phyloP scores from a whole-genome alignment of 2,888 invertebrate species.

The Callyntrura guangdongensis region DNA sequence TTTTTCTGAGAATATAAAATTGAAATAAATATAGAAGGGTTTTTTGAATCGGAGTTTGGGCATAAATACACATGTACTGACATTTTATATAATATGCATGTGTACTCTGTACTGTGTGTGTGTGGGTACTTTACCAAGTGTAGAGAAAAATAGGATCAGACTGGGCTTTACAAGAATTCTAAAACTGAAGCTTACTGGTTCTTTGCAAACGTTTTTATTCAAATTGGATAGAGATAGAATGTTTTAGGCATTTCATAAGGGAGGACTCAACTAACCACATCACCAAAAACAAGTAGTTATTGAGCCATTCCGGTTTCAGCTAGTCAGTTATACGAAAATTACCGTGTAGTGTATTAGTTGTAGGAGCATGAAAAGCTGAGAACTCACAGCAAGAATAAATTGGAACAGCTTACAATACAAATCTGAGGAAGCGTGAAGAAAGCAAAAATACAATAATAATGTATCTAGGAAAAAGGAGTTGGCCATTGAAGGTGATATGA shows the following conservation, averaged over 20 bases:
- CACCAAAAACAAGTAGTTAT: not conserved
- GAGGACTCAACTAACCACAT: not conserved
- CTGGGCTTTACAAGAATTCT: constrained; percentile 41
- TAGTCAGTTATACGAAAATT: not conserved
- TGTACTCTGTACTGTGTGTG: not conserved
- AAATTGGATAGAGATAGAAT: constrained; percentile 24
- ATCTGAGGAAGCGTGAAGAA: not conserved
- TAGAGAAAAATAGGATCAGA: constrained; percentile 32
- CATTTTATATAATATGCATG: not conserved
- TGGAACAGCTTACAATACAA: constrained; percentile 14
- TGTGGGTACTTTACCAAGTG: not conserved
- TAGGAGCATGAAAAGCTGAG: constrained; percentile 3
- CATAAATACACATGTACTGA: not conserved
- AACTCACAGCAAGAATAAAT: constrained; percentile 27
- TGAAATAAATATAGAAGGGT: constrained; percentile 1
- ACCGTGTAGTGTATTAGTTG: constrained; percentile 13
- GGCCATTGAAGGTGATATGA: too few relatives aligned
- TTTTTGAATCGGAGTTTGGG: constrained; percentile 14
- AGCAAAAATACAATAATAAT: not conserved
- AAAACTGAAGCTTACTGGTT: constrained; percentile 22
- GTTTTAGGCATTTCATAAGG: not conserved
- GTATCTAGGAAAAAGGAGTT: too few relatives aligned
- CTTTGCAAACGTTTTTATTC: constrained; percentile 55
- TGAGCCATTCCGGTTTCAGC: constrained; percentile 37
- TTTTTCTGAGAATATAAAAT: not conserved